phyloP scores from a whole-genome alignment of 2,888 invertebrate species.

The Drosophila melanosoma region DNA sequence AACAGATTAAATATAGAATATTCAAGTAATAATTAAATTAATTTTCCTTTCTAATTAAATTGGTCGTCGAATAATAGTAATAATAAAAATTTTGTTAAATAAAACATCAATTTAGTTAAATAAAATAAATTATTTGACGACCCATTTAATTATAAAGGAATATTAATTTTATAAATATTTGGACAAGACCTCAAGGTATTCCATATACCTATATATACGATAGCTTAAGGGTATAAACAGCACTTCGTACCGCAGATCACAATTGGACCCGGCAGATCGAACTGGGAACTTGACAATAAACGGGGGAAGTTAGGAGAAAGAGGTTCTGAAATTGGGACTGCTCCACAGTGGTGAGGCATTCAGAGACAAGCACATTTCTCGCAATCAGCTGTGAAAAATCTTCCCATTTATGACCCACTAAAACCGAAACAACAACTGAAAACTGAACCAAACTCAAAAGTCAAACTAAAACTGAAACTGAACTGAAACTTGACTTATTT shows the following conservation, averaged over 20 bases:
- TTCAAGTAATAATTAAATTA: background rate
- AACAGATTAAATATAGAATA: background rate
- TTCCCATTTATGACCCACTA: conserved; percentile 81
- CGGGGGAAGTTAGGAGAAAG: background rate
- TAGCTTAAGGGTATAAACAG: conserved; percentile 20
- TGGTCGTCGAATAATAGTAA: no score
- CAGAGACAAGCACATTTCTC: conserved; percentile 69
- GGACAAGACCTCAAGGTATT: background rate
- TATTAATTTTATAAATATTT: background rate
- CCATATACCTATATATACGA: background rate
- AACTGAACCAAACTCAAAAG: conserved; percentile 31
- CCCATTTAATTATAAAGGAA: background rate
- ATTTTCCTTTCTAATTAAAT: no score
- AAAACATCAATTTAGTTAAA: background rate
- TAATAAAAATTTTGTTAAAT: no score
- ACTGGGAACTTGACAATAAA: conserved; percentile 16
- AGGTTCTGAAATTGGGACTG: conserved; percentile 3
- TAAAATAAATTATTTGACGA: background rate
- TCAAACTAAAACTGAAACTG: conserved; percentile 10
- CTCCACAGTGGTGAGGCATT: conserved; percentile 66
- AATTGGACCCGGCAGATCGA: conserved; percentile 33
- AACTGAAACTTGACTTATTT: conserved; percentile 37
- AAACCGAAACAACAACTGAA: conserved; percentile 51
- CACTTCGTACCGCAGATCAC: conserved; percentile 33
- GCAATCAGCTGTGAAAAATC: conserved; percentile 82